Conservation (phyloP, 2,888 invertebrate genomes). For the Elaeidobius kamerunicus region DNA sequence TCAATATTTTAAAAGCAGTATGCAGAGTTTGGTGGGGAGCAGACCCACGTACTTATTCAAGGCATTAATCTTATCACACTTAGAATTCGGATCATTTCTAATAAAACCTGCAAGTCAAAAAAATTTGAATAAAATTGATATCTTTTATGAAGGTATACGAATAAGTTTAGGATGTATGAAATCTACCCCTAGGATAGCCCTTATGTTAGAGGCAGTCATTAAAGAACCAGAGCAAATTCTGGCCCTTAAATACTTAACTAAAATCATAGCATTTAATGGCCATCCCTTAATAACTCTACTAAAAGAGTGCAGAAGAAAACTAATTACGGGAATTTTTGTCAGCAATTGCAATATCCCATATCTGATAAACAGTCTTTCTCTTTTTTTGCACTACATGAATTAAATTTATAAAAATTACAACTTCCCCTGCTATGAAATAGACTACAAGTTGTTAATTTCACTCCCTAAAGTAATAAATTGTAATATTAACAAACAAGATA, state of each 20-base stretch:
- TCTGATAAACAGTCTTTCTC: background rate
- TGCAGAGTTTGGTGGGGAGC: conserved; percentile 21
- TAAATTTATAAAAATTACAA: background rate
- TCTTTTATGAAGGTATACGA: background rate
- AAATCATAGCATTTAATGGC: background rate
- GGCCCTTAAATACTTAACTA: conserved; percentile 2
- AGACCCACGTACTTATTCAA: conserved; percentile 7
- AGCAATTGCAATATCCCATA: background rate
- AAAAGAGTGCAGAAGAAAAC: background rate
- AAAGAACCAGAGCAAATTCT: background rate
- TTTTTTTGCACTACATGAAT: background rate
- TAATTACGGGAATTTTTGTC: background rate
- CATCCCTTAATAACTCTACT: background rate
- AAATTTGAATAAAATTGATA: conserved; percentile 5
- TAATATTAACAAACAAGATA: conserved; percentile 5
- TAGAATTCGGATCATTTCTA: conserved; percentile 9
- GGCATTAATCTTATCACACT: conserved; percentile 10
- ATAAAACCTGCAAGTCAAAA: too few species aligned
- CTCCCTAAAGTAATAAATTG: background rate
- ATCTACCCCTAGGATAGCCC: background rate
- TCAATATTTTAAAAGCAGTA: conserved; percentile 5
- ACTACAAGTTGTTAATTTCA: background rate
- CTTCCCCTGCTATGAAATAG: conserved; percentile 9
- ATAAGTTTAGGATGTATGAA: background rate
- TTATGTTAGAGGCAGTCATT: conserved; percentile 1